phyloP scores from a whole-genome alignment of 2,888 invertebrate genomes.

The Pyrgus malvae region DNA sequence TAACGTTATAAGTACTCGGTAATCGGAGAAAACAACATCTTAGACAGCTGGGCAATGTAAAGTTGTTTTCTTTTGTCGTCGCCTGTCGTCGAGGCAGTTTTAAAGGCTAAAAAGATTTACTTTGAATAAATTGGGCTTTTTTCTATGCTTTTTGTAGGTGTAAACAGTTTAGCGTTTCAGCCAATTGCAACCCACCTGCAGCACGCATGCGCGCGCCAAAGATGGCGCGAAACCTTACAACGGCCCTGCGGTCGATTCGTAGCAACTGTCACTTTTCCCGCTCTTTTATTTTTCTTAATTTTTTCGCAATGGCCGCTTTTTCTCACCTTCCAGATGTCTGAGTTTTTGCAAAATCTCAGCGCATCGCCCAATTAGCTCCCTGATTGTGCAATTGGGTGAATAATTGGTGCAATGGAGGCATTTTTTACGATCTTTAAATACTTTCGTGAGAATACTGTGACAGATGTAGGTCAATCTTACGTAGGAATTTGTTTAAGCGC shows the following conservation, averaged over 20 bases:
- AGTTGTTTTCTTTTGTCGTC: too few species aligned
- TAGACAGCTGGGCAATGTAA: too few species aligned
- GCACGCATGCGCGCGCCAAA: conserved; percentile 54
- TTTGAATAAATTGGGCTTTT: not conserved
- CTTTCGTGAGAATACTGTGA: conserved; percentile 57
- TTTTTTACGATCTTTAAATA: conserved; percentile 47
- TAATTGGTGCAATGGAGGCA: conserved; percentile 46
- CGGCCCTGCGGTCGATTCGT: conserved; percentile 55
- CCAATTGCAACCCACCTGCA: conserved; percentile 53
- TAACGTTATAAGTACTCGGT: too few species aligned
- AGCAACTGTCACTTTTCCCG: conserved; percentile 68
- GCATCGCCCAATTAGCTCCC: conserved; percentile 44
- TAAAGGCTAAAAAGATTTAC: not conserved
- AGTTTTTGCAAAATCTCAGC: conserved; percentile 62
- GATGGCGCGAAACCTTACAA: conserved; percentile 50
- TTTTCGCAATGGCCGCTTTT: conserved; percentile 37
- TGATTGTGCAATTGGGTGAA: conserved; percentile 50
- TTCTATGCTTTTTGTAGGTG: conserved; percentile 1
- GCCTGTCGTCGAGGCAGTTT: not conserved
- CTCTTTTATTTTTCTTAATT: conserved; percentile 44
- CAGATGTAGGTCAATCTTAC: conserved; percentile 54
- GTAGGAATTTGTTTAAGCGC: not conserved
- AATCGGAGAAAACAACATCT: too few species aligned
- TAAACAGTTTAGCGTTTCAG: conserved; percentile 22
- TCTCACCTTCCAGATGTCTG: conserved; percentile 49